phyloP scores from a whole-genome alignment of 1,140 invertebrate species.

The Vanessa atalanta region DNA sequence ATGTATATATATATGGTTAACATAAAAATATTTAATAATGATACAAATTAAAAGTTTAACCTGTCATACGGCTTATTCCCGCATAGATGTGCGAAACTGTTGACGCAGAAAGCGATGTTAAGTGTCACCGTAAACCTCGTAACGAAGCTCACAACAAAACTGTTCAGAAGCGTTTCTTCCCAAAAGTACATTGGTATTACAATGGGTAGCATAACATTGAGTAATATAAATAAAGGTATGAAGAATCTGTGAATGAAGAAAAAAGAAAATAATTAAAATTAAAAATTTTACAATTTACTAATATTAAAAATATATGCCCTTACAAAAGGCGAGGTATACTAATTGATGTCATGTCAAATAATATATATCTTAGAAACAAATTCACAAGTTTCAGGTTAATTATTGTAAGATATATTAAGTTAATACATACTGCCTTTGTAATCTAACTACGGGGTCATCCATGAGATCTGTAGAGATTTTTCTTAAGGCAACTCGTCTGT shows the following conservation, averaged over 20 bases:
- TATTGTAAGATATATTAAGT: no score
- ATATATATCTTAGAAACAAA: no score
- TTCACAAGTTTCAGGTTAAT: no score
- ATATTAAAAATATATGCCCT: no score
- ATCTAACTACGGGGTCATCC: constrained; percentile 91
- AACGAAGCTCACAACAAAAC: constrained; percentile 92
- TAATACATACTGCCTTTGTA: constrained; percentile 87
- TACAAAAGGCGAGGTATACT: no score
- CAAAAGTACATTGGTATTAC: constrained; percentile 90
- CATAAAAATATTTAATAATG: background rate
- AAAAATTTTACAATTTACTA: no score
- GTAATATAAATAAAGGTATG: constrained; percentile 87
- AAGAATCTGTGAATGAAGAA: constrained; percentile 83
- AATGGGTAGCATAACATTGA: constrained; percentile 90
- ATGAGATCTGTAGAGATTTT: constrained; percentile 88
- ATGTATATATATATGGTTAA: background rate
- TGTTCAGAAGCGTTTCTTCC: constrained; percentile 88
- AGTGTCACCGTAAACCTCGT: constrained; percentile 91
- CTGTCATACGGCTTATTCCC: constrained; percentile 94
- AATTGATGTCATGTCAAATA: no score
- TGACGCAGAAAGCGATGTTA: constrained; percentile 96
- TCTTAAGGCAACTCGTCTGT: constrained; percentile 88
- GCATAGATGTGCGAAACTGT: constrained; percentile 95
- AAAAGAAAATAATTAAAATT: background rate
- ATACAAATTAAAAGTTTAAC: constrained; percentile 74